phyloP scores from a whole-genome alignment of 2,113 vertebrate species.

The Geococcyx californianus region DNA sequence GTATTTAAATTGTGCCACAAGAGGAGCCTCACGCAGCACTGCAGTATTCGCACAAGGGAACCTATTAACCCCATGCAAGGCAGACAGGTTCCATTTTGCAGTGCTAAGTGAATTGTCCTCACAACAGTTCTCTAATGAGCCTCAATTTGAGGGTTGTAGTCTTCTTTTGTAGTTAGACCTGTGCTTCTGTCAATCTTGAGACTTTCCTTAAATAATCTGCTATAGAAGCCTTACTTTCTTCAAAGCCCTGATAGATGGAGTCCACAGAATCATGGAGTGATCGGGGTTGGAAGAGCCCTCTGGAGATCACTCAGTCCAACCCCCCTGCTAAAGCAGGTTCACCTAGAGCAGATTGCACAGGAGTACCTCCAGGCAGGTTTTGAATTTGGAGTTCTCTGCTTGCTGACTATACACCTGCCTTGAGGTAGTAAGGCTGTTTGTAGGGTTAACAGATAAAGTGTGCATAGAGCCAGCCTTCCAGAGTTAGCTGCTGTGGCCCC shows the following conservation, averaged over 20 bases:
- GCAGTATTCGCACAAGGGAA: background rate
- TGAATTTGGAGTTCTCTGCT: background rate
- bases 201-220: background rate
- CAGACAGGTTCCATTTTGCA: background rate
- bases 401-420: background rate
- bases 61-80: background rate
- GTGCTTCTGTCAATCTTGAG: background rate
- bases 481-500: background rate
- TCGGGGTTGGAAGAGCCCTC: too few species aligned
- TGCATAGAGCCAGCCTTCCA: background rate
- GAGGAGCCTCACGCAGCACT: background rate
- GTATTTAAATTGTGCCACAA: background rate
- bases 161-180: background rate
- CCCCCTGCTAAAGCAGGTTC: too few species aligned
- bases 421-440: background rate
- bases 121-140: accelerated
- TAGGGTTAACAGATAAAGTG: background rate
- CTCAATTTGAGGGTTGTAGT: background rate
- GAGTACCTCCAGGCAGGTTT: too few species aligned
- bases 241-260: background rate
- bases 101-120: background rate
- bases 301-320: too few species aligned
- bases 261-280: too few species aligned
- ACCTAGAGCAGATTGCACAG: too few species aligned
- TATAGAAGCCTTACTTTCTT: background rate